Base-by-base conservation (phyloP, 2,113 vertebrate species). In the Suricata suricatta region DNA sequence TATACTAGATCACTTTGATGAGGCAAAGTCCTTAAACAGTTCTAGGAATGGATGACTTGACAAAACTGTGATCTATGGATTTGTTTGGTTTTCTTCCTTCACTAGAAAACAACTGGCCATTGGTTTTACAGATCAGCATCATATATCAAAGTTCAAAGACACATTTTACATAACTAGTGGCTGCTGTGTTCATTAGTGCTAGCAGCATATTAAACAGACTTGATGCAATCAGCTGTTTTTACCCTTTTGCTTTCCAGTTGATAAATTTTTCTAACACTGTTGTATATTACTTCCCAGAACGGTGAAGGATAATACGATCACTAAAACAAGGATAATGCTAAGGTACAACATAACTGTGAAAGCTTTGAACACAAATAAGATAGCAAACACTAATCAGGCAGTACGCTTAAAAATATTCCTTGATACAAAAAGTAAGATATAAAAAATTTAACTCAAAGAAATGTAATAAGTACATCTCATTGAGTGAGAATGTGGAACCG, bases 301-400 rank as follows among this genome's bases (percentile, higher is more conserved):
- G 27, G 21, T 69, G 74, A 68, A 17, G 35, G 57, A 74, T 7
- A 72, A 94, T 17, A 33, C 14, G 21, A 82, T 11, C 57, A 68
- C 57, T 76, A 88, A 81, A 74, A 76, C 47, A 76, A 88, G 27
- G 35, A 82, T 38, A 91, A 91, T 25, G 81, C 33, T 90, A 96
- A 71, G 41, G 63, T 85, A 80, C 93, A 64, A 71, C 41, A 1
- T 64, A 64, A 31, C 23, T 31, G 7, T 27, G 54, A 90, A 80
- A 72, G 13, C 29, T 90, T n/a, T 8, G 27, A 77, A 35, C 52
- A 72, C 64, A 93, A 50, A 60, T n/a, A 83, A 74, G 80, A 74
- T 29, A 52, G 71, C 12, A 90, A 52, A 85, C 21, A 52, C 50
- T 79, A 63, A 85, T 80, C 50, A 85, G n/a, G n/a, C 29, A 96